A percentile compares a stretch with the other conserved stretches of the same genome.
Conservation (phyloP, 2,797 vertebrate species). For the Synaphobranchus kaupii region DNA sequence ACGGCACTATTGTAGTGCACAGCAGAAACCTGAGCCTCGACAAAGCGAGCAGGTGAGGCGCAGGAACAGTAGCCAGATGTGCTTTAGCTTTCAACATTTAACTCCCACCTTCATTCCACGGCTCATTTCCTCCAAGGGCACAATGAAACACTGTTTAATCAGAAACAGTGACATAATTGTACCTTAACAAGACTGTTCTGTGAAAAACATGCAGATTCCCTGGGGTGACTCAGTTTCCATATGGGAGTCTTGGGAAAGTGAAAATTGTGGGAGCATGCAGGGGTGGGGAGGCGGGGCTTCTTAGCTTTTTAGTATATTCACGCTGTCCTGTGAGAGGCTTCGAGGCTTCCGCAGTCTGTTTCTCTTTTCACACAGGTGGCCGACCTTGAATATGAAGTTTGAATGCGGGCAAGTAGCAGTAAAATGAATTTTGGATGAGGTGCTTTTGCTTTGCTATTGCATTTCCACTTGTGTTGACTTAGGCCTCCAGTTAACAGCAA, state of each 20-base stretch:
- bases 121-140: background rate
- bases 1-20: background rate
- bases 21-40: background rate
- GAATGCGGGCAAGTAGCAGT: background rate
- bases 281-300: background rate
- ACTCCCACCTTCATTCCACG: background rate
- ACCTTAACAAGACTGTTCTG: background rate
- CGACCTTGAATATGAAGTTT: background rate
- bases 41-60: background rate
- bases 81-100: background rate
- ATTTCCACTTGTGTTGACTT: background rate
- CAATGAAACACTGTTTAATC: background rate
- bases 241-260: background rate
- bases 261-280: background rate
- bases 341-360: background rate
- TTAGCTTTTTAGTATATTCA: background rate
- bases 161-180: background rate
- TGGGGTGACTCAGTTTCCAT: background rate
- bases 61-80: background rate
- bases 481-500: background rate
- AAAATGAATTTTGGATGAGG: background rate
- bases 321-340: background rate
- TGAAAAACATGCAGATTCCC: background rate
- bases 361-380: background rate
- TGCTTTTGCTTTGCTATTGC: background rate